Evolutionary conservation across 64 coral and sea anemone species (phyloP), one percentile per base, ranked within the genome.

Genomic region (Pocillopora verrucosa): DNA sequence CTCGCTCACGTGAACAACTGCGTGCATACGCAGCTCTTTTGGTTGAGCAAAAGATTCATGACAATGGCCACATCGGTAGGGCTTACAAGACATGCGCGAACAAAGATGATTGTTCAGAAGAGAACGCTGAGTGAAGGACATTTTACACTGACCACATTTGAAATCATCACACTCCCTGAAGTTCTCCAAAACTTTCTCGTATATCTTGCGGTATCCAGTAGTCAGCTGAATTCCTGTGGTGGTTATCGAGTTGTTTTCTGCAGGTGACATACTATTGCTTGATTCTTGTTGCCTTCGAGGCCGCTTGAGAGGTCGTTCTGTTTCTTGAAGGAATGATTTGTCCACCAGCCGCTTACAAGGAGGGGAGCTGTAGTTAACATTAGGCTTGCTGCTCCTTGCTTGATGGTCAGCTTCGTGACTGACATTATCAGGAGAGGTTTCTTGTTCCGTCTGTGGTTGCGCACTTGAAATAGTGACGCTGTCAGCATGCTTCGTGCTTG

Each of bases 11-110:
- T 92, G 90, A 38, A 92, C 73, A 61, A 92, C 82, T 36, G 90
- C 83, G 77, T 92, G 90, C 76, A 86, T 80, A 41, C 90, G 90
- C 75, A 92, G 70, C 58, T 92, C 90, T 70, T 72, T 77, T 1
- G 90, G 63, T 25, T 69, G 79, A 2, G 90, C 83, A 63, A 92
- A 92, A 5, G 75, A 77, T 61, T 92, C 83, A 37, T 92, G 41
- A 34, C 90, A 92, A 58, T 92, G 90, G 10, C 90, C 90, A 74
- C 90, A 92, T 37, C 68, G 70, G 30, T 87, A 92, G 22, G 90
- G 90, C 36, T 86, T 86, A 74, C 79, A 87, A 34, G 83, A 83
- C 75, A 79, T 76, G 60, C 76, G 74, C 7, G 84, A 58, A 34
- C 90, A 92, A 15, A 92, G 82, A 73, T 92, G 90, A n/a, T 70